Evolutionary conservation across 2,888 invertebrate species (phyloP).

Genomic region (Lathronympha strigana): DNA sequence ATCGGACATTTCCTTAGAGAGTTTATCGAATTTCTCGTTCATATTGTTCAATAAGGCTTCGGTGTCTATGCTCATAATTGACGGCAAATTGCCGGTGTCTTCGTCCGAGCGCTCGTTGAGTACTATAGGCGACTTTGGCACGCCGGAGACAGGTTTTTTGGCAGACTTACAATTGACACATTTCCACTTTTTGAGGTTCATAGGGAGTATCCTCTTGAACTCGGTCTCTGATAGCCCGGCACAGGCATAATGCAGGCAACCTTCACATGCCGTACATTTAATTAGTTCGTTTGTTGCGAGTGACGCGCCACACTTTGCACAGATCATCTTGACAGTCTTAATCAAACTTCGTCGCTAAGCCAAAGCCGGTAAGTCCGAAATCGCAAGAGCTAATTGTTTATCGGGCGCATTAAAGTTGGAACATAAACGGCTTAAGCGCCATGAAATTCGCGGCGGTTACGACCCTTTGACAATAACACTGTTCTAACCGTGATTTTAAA

Average conservation of each 20-base stretch:
- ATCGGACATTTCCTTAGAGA: not conserved
- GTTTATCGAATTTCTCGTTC: not conserved
- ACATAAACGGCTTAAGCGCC: too few species aligned
- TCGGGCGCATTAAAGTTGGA: too few species aligned
- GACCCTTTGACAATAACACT: too few species aligned
- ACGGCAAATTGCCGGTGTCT: not conserved
- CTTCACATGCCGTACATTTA: not conserved
- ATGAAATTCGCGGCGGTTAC: too few species aligned
- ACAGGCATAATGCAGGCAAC: not conserved
- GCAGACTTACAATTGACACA: not conserved
- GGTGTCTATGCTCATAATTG: not conserved
- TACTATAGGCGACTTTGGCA: not conserved
- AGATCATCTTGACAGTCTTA: not conserved
- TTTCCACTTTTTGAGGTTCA: not conserved
- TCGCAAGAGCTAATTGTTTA: too few species aligned
- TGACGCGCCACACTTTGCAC: not conserved
- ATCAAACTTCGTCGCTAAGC: too few species aligned
- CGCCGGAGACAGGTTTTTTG: not conserved
- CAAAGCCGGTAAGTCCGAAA: too few species aligned
- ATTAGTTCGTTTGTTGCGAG: not conserved
- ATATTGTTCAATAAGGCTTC: not conserved
- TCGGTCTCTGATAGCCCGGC: not conserved
- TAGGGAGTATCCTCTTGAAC: not conserved
- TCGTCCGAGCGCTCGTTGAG: not conserved
- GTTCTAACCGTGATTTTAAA: too few species aligned